Conservation (phyloP, 1,140 invertebrate genomes). For the Branchinecta lindahli region DNA sequence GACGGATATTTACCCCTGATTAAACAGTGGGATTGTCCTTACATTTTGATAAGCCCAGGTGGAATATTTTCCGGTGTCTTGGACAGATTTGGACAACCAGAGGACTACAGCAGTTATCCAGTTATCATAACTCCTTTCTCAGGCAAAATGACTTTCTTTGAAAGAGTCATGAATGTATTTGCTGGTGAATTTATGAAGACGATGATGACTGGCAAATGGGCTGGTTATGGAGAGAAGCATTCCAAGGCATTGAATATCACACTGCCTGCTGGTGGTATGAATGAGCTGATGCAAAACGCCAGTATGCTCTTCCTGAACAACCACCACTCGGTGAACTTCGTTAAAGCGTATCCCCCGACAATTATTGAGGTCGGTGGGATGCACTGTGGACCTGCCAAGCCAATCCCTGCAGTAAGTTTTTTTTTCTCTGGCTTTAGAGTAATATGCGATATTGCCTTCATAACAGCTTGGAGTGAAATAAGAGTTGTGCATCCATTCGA, state of each 20-base stretch:
- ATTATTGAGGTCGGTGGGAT: conserved; percentile 23
- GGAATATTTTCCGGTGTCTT: conserved; percentile 24
- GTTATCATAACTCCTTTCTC: conserved; percentile 22
- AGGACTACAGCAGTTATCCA: conserved; percentile 23
- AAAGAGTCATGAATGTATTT: neutral
- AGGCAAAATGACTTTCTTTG: conserved; percentile 24
- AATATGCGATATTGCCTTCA: no score
- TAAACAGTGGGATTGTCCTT: conserved; percentile 17
- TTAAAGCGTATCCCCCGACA: conserved; percentile 18
- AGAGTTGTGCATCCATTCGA: no score
- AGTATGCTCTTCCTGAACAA: conserved; percentile 23
- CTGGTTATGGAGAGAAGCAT: conserved; percentile 7
- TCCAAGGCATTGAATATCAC: conserved; percentile 16
- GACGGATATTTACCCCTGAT: neutral
- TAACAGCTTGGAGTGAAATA: no score
- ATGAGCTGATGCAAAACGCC: conserved; percentile 22
- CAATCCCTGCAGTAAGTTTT: conserved; percentile 31
- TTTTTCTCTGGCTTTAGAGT: neutral
- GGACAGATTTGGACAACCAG: conserved; percentile 24
- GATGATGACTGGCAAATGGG: neutral
- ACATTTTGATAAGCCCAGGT: conserved; percentile 17
- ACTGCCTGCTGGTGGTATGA: conserved; percentile 22
- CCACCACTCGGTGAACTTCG: conserved; percentile 18
- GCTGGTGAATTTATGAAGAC: neutral
- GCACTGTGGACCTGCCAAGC: conserved; percentile 23